Evolutionary conservation across 2,888 invertebrate species (phyloP).

Genomic region (Carpatolechia fugitivella): DNA sequence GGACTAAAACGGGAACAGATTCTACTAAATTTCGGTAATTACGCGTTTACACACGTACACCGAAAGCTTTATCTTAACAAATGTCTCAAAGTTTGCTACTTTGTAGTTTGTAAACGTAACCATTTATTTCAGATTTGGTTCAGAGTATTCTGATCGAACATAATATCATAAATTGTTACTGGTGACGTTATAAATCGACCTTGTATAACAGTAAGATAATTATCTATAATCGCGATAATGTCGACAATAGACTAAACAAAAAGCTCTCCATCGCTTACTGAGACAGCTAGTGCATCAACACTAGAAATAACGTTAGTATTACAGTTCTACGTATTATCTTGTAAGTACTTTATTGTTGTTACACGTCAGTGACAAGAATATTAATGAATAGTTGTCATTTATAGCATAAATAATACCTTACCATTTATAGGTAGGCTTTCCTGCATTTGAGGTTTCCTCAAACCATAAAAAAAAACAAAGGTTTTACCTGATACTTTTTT

Average conservation of each 20-base stretch:
- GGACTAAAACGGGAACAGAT: slow-evolving; percentile 34
- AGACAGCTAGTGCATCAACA: not conserved
- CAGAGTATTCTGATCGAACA: no score
- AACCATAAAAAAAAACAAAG: no score
- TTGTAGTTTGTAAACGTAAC: not conserved
- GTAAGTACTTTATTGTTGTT: not conserved
- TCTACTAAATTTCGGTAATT: slow-evolving; percentile 18
- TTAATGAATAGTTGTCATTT: no score
- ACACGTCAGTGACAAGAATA: no score
- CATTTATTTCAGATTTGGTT: not conserved
- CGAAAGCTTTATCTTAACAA: slow-evolving; percentile 1
- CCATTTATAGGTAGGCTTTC: no score
- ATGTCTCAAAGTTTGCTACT: not conserved
- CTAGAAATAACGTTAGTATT: not conserved
- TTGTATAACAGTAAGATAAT: slow-evolving; percentile 4
- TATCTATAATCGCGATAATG: slow-evolving; percentile 3
- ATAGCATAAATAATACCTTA: no score
- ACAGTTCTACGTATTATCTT: not conserved
- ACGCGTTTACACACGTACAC: slow-evolving; percentile 2
- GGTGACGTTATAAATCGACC: slow-evolving; percentile 3
- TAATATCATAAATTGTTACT: no score
- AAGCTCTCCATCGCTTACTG: not conserved
- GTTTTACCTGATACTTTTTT: no score
- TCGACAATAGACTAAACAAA: slow-evolving; percentile 5
- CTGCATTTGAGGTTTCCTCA: no score